Evolutionary conservation across 2,797 vertebrate genomes (phyloP).

Genomic region (Neoniphon sammara): DNA sequence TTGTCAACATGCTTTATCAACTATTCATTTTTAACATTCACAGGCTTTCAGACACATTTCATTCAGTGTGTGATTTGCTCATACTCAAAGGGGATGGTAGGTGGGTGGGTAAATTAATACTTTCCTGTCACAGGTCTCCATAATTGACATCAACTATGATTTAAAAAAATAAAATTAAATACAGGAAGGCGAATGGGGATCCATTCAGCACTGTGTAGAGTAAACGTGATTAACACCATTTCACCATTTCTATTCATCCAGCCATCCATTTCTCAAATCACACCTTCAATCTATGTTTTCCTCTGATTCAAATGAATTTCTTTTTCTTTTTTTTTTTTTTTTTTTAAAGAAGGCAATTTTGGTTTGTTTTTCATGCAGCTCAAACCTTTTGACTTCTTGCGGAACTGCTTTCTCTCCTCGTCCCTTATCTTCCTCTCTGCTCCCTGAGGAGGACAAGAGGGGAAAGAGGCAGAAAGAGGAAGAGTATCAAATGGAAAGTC

Average conservation of each 20-base stretch:
- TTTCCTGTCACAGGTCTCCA: neutral
- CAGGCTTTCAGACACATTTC: neutral
- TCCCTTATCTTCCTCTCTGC: conserved; percentile 98
- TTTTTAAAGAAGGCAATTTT: too few relatives aligned
- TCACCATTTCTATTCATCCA: neutral
- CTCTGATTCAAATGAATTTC: neutral
- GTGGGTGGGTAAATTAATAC: neutral
- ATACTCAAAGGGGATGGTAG: neutral
- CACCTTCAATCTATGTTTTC: neutral
- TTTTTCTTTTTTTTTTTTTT: too few relatives aligned
- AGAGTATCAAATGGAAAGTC: neutral
- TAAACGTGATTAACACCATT: neutral
- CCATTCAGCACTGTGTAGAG: neutral
- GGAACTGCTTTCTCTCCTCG: conserved; percentile 95
- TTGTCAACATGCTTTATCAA: neutral
- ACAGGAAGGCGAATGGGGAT: neutral
- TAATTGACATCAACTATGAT: neutral
- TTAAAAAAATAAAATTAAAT: too few relatives aligned
- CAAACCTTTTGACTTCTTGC: conserved; percentile 93
- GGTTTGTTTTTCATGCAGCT: neutral
- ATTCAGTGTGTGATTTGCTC: neutral
- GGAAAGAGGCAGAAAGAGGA: neutral
- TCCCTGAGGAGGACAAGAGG: conserved; percentile 81
- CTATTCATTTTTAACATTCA: neutral
- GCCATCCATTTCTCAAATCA: neutral